These are phyloP conservation scores for Spisula subtruncata DNA, from an alignment of 2,888 invertebrate genomes.

Conservation along the genomic window DNA sequence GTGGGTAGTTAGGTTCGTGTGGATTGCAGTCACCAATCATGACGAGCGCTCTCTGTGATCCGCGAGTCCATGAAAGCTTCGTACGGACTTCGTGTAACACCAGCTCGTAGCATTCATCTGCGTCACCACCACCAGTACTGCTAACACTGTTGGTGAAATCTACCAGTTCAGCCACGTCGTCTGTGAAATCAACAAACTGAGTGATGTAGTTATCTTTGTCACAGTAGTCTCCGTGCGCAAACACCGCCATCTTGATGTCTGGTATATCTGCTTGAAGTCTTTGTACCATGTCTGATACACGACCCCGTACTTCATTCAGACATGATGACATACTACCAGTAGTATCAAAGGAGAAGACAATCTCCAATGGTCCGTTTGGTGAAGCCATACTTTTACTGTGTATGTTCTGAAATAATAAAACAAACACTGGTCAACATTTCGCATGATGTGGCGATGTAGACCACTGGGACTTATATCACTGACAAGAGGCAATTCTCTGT, in stretches of 20 bases:
- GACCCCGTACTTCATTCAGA: conserved; percentile 77
- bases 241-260: conserved; percentile 82
- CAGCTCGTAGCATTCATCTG: conserved; percentile 86
- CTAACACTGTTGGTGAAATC: conserved; percentile 75
- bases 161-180: conserved; percentile 68
- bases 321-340: conserved; percentile 84
- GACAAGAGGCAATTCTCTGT: too few species aligned
- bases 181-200: conserved; percentile 75
- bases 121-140: conserved; percentile 82
- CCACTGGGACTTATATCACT: too few species aligned
- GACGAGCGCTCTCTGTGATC: conserved; percentile 83
- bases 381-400: conserved; percentile 31
- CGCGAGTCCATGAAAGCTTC: conserved; percentile 84
- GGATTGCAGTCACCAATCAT: conserved; percentile 86
- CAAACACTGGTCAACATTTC: neutral
- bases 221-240: conserved; percentile 86
- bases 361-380: conserved; percentile 73
- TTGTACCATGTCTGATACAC: conserved; percentile 82
- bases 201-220: conserved; percentile 81
- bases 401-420: conserved; percentile 10
- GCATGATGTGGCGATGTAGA: too few species aligned
- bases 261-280: conserved; percentile 84
- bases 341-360: conserved; percentile 85
- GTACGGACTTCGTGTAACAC: conserved; percentile 83
- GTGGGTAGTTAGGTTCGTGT: conserved; percentile 79